Conservation (phyloP, 2,888 invertebrate genomes). For the Drosophila paranaensis region DNA sequence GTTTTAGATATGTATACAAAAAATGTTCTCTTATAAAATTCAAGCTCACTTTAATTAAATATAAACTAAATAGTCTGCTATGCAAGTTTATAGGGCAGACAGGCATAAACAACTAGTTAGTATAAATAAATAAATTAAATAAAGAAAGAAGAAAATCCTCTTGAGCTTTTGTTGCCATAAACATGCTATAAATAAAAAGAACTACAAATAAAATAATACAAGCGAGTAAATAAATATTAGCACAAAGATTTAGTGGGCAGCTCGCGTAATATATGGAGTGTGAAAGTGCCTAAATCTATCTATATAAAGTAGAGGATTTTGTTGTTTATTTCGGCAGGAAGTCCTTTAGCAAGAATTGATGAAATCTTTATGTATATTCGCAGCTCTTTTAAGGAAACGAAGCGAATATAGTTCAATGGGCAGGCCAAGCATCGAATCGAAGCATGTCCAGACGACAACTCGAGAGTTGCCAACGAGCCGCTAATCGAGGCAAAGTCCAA, state of each 20-base stretch:
- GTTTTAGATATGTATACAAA: too few relatives aligned
- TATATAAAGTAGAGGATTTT: neutral
- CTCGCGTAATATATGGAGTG: conserved; percentile 24
- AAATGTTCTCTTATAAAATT: too few relatives aligned
- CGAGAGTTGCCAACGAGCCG: conserved; percentile 47
- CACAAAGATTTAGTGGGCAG: conserved; percentile 44
- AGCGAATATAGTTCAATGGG: conserved; percentile 49
- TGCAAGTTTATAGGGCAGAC: neutral
- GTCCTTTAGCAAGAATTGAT: conserved; percentile 25
- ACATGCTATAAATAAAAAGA: conserved; percentile 38
- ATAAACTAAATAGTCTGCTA: too few relatives aligned
- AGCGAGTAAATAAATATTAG: conserved; percentile 33
- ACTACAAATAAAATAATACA: conserved; percentile 20
- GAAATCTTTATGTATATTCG: conserved; percentile 9
- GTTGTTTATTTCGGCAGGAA: conserved; percentile 55
- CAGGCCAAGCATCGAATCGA: conserved; percentile 43
- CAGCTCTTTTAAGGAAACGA: conserved; percentile 13
- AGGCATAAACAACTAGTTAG: neutral
- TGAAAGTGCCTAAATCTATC: too few relatives aligned
- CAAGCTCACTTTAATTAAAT: too few relatives aligned
- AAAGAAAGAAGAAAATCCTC: neutral
- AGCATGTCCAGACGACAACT: conserved; percentile 74
- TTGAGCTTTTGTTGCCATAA: conserved; percentile 22
- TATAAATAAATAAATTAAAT: neutral
- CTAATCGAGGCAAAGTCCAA: conserved; percentile 15